Conservation (phyloP, 1,140 invertebrate genomes). For the Branchinecta lindahli region DNA sequence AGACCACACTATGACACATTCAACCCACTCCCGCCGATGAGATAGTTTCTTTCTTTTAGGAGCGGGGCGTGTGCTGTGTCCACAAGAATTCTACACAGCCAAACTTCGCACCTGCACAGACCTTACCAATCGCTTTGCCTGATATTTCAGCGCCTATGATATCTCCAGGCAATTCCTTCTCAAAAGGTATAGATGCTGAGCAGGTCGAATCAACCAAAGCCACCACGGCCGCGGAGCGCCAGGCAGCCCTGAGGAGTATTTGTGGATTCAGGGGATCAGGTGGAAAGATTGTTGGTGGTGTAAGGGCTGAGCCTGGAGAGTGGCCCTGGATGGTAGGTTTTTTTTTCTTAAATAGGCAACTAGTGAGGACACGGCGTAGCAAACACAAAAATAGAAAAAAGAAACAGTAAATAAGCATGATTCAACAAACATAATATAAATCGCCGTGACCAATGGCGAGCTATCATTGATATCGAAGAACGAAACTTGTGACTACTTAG, state of each 20-base stretch:
- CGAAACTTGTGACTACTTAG: no score
- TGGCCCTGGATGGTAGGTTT: slow-evolving; percentile 60
- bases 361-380: background rate
- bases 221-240: no score
- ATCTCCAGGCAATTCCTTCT: no score
- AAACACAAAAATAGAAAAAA: slow-evolving; percentile 12
- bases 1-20: no score
- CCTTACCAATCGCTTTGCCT: background rate
- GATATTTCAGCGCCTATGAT: no score
- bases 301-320: slow-evolving; percentile 57
- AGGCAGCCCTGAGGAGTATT: background rate
- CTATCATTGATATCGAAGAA: no score
- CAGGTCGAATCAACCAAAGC: no score
- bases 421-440: background rate
- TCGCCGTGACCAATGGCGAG: no score
- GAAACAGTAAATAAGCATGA: no score
- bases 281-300: slow-evolving; percentile 54
- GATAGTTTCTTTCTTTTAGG: background rate
- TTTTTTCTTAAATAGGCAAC: background rate
- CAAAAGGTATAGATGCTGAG: no score
- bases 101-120: background rate
- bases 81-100: background rate
- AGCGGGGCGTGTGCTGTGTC: background rate
- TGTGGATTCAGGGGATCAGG: slow-evolving; percentile 1
- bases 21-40: no score